Evolutionary conservation across 1,140 invertebrate genomes (phyloP).

Genomic region (Halesus radiatus): DNA sequence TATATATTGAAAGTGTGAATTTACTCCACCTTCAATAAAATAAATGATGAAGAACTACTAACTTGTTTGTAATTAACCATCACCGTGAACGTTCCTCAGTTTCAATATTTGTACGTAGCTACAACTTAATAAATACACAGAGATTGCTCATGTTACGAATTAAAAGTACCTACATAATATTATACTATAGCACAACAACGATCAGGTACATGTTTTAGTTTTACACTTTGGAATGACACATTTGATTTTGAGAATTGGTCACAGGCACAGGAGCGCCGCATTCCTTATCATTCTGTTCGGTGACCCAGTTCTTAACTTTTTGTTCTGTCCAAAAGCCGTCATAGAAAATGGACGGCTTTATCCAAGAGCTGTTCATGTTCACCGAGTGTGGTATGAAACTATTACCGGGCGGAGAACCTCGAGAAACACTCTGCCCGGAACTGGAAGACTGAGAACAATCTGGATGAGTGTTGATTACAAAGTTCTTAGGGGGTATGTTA

Average conservation of each 20-base stretch:
- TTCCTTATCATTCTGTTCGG: conserved; percentile 66
- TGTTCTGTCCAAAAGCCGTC: conserved; percentile 70
- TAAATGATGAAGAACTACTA: too few relatives aligned
- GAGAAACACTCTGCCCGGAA: conserved; percentile 44
- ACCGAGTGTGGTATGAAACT: conserved; percentile 45
- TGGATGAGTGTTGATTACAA: conserved; percentile 61
- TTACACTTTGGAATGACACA: conserved; percentile 60
- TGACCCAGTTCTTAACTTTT: conserved; percentile 69
- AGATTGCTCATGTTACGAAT: conserved; percentile 25
- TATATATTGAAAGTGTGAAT: too few relatives aligned
- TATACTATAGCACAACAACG: conserved; percentile 48
- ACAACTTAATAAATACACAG: conserved; percentile 13
- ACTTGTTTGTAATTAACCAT: too few relatives aligned
- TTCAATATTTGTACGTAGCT: too few relatives aligned
- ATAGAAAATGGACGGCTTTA: conserved; percentile 69
- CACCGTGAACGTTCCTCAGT: too few relatives aligned
- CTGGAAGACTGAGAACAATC: conserved; percentile 16
- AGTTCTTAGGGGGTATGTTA: conserved; percentile 65
- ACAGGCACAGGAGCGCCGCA: background rate
- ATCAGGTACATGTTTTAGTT: conserved; percentile 55
- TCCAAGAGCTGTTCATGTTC: conserved; percentile 63
- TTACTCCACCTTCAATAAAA: too few relatives aligned
- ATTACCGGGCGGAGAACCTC: conserved; percentile 58
- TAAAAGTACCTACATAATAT: background rate
- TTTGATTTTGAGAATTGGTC: conserved; percentile 56